phyloP scores from a whole-genome alignment of 1,140 invertebrate species.

The Sweltsa coloradensis region DNA sequence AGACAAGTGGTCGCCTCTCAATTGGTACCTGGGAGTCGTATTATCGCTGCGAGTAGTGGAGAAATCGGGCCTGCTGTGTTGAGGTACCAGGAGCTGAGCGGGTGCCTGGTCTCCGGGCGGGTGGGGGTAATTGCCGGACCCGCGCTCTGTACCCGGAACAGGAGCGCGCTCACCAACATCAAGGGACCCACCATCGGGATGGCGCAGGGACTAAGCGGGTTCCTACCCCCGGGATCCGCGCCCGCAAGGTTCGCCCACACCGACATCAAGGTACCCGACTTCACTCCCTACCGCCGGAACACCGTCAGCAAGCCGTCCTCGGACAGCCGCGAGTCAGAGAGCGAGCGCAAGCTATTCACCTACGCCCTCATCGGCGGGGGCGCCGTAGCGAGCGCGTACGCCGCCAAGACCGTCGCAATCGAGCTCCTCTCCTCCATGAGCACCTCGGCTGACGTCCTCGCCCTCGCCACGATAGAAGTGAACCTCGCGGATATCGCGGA shows the following conservation, averaged over 20 bases:
- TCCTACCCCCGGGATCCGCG: too few relatives aligned
- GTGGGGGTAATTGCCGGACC: too few relatives aligned
- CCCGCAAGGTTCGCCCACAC: slow-evolving; percentile 84
- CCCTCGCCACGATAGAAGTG: slow-evolving; percentile 51
- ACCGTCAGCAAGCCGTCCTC: slow-evolving; percentile 42
- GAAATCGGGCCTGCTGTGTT: too few relatives aligned
- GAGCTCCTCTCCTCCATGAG: slow-evolving; percentile 30
- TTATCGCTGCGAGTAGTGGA: too few relatives aligned
- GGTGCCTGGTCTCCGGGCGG: too few relatives aligned
- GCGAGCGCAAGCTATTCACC: slow-evolving; percentile 54
- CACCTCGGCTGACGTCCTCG: slow-evolving; percentile 46
- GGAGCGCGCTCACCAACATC: too few relatives aligned
- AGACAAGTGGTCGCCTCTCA: too few relatives aligned
- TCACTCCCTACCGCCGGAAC: slow-evolving; percentile 62
- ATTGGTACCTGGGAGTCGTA: too few relatives aligned
- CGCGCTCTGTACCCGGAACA: too few relatives aligned
- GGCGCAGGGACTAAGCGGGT: too few relatives aligned
- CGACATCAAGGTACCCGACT: slow-evolving; percentile 81
- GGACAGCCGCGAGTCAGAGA: slow-evolving; percentile 38
- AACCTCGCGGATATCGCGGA: slow-evolving; percentile 44
- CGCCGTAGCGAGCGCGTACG: slow-evolving; percentile 53
- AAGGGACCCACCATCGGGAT: too few relatives aligned
- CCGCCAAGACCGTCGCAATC: slow-evolving; percentile 62
- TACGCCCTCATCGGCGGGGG: slow-evolving; percentile 68
- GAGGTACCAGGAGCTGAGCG: too few relatives aligned